These are phyloP conservation scores for Dryobotodes eremita DNA, from an alignment of 2,888 invertebrate species.

Conservation along the genomic window DNA sequence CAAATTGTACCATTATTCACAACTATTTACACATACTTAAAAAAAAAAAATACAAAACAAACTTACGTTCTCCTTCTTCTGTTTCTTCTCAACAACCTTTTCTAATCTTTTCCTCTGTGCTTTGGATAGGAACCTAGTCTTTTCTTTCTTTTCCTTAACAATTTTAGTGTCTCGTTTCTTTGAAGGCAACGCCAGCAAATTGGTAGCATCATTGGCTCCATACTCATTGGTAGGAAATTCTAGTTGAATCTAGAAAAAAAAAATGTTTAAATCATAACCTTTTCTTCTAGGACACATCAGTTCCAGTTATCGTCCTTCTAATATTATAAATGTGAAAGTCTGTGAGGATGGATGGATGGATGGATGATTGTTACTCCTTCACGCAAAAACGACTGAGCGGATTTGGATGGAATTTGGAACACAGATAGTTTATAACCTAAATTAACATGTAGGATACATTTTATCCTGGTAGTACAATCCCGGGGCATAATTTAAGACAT, in stretches of 20 bases:
- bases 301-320: too few relatives aligned
- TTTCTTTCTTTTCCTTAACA: slow-evolving; percentile 89
- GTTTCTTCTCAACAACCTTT: slow-evolving; percentile 96
- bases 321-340: too few relatives aligned
- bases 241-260: slow-evolving; percentile 91
- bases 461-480: too few relatives aligned
- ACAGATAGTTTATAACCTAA: too few relatives aligned
- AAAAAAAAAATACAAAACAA: neutral
- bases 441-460: too few relatives aligned
- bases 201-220: slow-evolving; percentile 93
- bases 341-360: too few relatives aligned
- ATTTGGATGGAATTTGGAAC: too few relatives aligned
- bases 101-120: slow-evolving; percentile 96
- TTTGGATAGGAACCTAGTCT: slow-evolving; percentile 94
- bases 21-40: neutral
- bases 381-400: too few relatives aligned
- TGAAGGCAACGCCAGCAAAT: slow-evolving; percentile 95
- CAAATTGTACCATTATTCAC: neutral
- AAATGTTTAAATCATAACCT: too few relatives aligned
- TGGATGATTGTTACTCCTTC: too few relatives aligned
- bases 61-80: slow-evolving; percentile 96
- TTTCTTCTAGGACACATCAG: too few relatives aligned
- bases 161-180: slow-evolving; percentile 95
- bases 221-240: slow-evolving; percentile 91
- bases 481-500: too few relatives aligned